These are phyloP conservation scores for Gnathonemus echidnorhynchus DNA, from an alignment of 2,113 vertebrate genomes.

Conservation along the genomic window DNA sequence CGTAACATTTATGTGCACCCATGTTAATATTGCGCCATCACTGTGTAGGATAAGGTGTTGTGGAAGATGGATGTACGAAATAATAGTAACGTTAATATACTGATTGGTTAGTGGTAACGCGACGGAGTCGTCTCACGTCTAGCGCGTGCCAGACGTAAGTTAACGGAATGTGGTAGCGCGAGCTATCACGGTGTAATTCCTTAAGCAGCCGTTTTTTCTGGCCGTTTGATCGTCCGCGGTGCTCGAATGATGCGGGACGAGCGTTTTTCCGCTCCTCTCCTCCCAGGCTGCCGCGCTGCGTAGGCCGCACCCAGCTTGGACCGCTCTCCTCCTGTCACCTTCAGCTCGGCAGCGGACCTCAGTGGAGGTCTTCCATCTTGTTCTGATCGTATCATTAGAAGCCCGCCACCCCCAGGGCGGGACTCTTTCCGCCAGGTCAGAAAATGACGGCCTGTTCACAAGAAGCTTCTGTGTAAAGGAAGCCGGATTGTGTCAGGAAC, in stretches of 20 bases:
- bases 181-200: background rate
- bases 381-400: background rate
- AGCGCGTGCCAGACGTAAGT: background rate
- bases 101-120: background rate
- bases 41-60: background rate
- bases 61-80: background rate
- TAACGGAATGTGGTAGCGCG: background rate
- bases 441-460: background rate
- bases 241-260: background rate
- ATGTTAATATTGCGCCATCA: background rate
- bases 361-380: background rate
- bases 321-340: background rate
- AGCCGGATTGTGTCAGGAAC: background rate
- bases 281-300: background rate
- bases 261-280: background rate
- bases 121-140: background rate
- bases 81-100: background rate
- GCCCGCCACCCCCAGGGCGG: background rate
- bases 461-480: background rate
- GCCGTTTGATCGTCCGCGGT: background rate
- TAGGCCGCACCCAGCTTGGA: background rate
- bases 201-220: background rate
- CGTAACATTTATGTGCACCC: background rate
- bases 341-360: background rate
- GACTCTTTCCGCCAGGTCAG: background rate